Evolutionary conservation across 1,140 invertebrate genomes (phyloP).

Genomic region (Drosophila serrata): DNA sequence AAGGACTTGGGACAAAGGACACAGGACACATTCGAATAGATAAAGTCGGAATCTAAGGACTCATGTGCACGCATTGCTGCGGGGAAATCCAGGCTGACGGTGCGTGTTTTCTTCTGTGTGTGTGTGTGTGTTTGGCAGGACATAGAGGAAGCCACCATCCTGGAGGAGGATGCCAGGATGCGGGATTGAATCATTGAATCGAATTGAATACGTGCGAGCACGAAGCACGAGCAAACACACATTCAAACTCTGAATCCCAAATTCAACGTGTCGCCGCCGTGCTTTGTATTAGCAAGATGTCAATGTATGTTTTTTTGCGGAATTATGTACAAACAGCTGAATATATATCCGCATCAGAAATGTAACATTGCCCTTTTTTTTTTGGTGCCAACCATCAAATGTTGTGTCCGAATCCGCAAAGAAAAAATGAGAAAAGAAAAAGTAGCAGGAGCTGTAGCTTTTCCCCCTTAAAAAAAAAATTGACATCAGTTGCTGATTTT

Average conservation of each 20-base stretch:
- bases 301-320: constrained; percentile 69
- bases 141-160: not conserved
- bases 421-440: constrained; percentile 9
- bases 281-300: constrained; percentile 75
- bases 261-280: constrained; percentile 46
- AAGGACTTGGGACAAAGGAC: constrained; percentile 20
- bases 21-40: constrained; percentile 17
- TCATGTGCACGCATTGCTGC: constrained; percentile 37
- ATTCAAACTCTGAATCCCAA: constrained; percentile 15
- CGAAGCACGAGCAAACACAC: constrained; percentile 36
- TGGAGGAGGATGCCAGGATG: constrained; percentile 44
- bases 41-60: constrained; percentile 14
- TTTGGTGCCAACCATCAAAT: constrained; percentile 74
- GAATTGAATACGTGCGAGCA: constrained; percentile 82
- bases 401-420: constrained; percentile 64
- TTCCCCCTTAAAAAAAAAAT: constrained; percentile 53
- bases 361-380: not conserved
- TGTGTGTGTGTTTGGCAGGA: too few relatives aligned
- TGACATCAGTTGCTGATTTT: constrained; percentile 83
- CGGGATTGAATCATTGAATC: constrained; percentile 80
- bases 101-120: too few relatives aligned
- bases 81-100: constrained; percentile 38
- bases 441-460: not conserved
- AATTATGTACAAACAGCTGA: constrained; percentile 66
- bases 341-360: constrained; percentile 24